Conservation (phyloP, 2,888 invertebrate genomes). For the Pseudococcus longispinus region DNA sequence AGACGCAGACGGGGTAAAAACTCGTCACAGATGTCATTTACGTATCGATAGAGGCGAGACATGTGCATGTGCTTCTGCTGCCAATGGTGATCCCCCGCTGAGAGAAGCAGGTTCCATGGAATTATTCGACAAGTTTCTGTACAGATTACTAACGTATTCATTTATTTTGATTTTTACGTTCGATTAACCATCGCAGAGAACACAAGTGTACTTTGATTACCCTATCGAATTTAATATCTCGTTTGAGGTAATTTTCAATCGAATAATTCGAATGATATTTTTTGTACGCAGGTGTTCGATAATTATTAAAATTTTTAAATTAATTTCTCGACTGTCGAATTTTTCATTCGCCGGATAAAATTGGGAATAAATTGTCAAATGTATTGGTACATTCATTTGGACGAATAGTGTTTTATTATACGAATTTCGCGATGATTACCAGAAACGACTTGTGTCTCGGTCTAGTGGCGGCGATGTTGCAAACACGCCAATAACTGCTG, state of each 20-base stretch:
- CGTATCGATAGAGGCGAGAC: constrained; percentile 48
- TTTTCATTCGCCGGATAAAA: neutral
- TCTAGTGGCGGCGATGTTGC: neutral
- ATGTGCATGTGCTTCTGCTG: constrained; percentile 44
- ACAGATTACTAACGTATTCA: constrained; percentile 37
- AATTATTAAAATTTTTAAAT: neutral
- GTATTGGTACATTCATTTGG: too few relatives aligned
- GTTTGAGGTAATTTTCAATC: neutral
- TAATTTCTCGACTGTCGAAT: neutral
- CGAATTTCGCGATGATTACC: neutral
- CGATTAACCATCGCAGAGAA: constrained; percentile 2
- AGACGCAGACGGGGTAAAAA: neutral
- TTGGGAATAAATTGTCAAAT: too few relatives aligned
- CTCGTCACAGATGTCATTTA: constrained; percentile 52
- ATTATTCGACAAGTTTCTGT: constrained; percentile 3
- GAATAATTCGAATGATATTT: neutral
- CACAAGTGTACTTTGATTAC: neutral
- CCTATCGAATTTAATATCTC: neutral
- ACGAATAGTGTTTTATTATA: too few relatives aligned
- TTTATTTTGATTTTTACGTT: constrained; percentile 43
- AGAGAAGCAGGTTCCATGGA: constrained; percentile 45
- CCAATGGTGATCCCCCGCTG: constrained; percentile 42
- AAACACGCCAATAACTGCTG: constrained; percentile 26
- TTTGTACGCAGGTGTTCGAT: neutral
- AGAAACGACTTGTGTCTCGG: neutral